A percentile compares a stretch with the other conserved stretches of the same genome.
Evolutionary conservation across 2,797 vertebrate genomes (phyloP).

Genomic region (Oophaga sylvatica): DNA sequence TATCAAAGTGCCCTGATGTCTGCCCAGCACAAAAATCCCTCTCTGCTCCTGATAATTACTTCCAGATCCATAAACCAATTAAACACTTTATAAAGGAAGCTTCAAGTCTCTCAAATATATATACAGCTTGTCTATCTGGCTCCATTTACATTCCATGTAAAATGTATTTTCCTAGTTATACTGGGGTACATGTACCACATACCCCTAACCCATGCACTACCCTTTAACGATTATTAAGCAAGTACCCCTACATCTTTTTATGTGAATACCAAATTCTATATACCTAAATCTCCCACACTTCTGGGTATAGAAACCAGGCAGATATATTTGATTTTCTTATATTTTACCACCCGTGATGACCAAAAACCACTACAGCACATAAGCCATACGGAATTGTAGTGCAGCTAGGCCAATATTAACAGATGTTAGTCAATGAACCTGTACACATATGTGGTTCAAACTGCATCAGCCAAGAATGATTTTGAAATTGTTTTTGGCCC

Average conservation of each 20-base stretch:
- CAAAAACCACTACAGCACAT: constrained; percentile 1
- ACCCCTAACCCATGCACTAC: not conserved
- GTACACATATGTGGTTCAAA: constrained; percentile 39
- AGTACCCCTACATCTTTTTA: not conserved
- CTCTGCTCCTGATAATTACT: constrained; percentile 59
- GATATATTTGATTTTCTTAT: not conserved
- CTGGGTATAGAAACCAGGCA: not conserved
- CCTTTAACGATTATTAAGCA: not conserved
- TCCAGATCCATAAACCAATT: constrained; percentile 61
- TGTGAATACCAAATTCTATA: not conserved
- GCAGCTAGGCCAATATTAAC: not conserved
- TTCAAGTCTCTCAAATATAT: constrained; percentile 51
- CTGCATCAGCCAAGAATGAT: constrained; percentile 24
- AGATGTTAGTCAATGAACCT: constrained; percentile 6
- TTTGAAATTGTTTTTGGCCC: constrained; percentile 26
- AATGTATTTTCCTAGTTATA: constrained; percentile 27
- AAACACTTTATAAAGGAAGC: constrained; percentile 62
- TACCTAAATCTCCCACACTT: not conserved
- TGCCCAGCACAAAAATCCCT: constrained; percentile 45
- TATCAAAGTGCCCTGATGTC: constrained; percentile 53
- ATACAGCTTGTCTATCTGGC: constrained; percentile 52
- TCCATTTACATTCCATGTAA: constrained; percentile 48
- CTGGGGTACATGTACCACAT: not conserved
- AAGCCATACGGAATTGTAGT: not conserved
- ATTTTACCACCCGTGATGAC: constrained; percentile 8